phyloP scores from a whole-genome alignment of 2,888 invertebrate genomes.

The Meloe dianella region DNA sequence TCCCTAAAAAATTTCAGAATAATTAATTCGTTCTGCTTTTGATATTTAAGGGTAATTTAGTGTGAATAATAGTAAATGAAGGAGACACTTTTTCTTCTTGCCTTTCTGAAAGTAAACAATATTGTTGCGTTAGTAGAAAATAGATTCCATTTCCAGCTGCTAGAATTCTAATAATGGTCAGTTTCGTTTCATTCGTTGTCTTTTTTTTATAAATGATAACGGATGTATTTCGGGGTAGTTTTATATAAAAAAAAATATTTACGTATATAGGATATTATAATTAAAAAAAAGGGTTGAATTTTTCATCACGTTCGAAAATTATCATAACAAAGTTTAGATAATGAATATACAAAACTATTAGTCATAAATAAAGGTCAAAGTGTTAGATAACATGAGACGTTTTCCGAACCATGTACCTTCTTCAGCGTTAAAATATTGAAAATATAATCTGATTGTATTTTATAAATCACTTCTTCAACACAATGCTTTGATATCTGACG shows the following conservation, averaged over 20 bases:
- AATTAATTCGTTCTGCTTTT: too few relatives aligned
- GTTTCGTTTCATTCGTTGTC: slow-evolving; percentile 31
- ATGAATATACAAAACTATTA: slow-evolving; percentile 8
- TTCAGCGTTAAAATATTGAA: slow-evolving; percentile 50
- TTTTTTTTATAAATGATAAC: slow-evolving; percentile 24
- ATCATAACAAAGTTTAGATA: slow-evolving; percentile 24
- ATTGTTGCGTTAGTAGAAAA: slow-evolving; percentile 26
- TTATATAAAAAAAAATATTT: slow-evolving; percentile 23
- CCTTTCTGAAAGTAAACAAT: neutral
- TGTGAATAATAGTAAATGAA: neutral
- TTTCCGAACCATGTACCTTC: slow-evolving; percentile 49
- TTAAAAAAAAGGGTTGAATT: neutral
- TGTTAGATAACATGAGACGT: slow-evolving; percentile 45
- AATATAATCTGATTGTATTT: slow-evolving; percentile 53
- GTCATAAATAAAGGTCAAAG: slow-evolving; percentile 21
- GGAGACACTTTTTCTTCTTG: neutral
- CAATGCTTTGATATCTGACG: slow-evolving; percentile 52
- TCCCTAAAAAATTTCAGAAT: too few relatives aligned
- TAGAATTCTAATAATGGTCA: slow-evolving; percentile 30
- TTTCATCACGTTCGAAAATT: slow-evolving; percentile 19
- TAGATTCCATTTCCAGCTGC: slow-evolving; percentile 22
- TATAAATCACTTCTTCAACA: slow-evolving; percentile 55
- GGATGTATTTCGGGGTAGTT: too few relatives aligned
- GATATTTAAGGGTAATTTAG: neutral
- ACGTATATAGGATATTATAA: too few relatives aligned